Conservation (phyloP, 1,140 invertebrate species). For the Amphibalanus amphitrite region DNA sequence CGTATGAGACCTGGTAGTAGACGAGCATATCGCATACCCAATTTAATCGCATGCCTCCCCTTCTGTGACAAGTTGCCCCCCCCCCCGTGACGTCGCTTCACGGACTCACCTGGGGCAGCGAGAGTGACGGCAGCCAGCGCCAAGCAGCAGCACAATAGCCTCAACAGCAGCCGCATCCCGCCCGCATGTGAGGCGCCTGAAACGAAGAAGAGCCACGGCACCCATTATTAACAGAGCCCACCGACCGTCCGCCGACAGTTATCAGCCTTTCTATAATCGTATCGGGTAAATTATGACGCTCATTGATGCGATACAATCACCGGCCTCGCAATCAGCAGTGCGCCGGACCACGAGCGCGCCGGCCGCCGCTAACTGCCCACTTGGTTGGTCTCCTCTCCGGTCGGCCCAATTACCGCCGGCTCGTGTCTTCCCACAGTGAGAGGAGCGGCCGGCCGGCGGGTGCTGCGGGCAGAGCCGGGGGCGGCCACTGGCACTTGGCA, state of each 20-base stretch:
- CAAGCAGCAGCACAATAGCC: neutral
- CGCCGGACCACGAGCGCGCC: neutral
- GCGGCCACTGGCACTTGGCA: neutral
- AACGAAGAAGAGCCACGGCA: neutral
- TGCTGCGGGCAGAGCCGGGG: neutral
- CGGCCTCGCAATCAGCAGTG: neutral
- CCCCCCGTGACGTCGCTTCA: too few species aligned
- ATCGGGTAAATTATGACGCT: neutral
- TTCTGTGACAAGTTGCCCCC: too few species aligned
- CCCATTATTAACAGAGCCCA: neutral
- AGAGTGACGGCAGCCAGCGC: neutral
- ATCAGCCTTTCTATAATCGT: constrained; percentile 1
- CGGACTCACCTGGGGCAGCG: neutral
- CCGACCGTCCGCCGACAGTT: neutral
- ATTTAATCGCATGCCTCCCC: too few species aligned
- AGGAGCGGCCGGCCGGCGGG: neutral
- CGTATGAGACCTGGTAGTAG: too few species aligned
- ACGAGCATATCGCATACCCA: too few species aligned
- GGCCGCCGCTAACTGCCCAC: neutral
- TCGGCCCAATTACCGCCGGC: neutral
- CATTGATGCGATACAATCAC: neutral
- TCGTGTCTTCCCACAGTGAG: neutral
- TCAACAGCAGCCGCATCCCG: neutral
- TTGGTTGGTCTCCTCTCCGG: neutral
- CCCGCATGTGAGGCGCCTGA: neutral